Evolutionary conservation across 2,888 invertebrate genomes (phyloP), one percentile per base, ranked within the genome.

Genomic region (Hecatera dysodea): DNA sequence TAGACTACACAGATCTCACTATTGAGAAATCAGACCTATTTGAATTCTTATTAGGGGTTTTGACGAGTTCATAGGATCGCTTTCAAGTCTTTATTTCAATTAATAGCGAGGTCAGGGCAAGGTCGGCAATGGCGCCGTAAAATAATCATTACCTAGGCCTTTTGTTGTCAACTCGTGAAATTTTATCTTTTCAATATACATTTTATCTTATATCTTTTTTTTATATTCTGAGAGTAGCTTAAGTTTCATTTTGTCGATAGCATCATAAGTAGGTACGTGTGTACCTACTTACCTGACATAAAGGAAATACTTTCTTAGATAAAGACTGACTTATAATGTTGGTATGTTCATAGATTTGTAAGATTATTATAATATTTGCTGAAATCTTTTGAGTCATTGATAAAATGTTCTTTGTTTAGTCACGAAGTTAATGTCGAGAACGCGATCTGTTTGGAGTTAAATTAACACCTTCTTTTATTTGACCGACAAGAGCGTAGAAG

Each of bases 361-460:
- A 29, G 66, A 80, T 75, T 67, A 64, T 46, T 74, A 63, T 46
- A 57, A 57, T 67, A 64, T 80, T 80, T 80, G 46, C 33, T n/a
- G 19, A 24, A 67, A 60, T 64, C 39, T 59, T 15, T 57, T 75
- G 76, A 77, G 67, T 75, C 76, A 75, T 63, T 67, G 63, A 64
- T 77, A 75, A 72, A 67, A 36, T 42, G 19, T 80, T 67, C 39
- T 39, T 64, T 79, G 74, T 75, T 67, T 60, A 33, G 44, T 7
- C 12, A 50, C 15, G 27, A n/a, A 42, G 19, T 74, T 67, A 48
- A 11, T 59, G n/a, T 63, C 1, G 59, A 59, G 22, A 62, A 53
- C 7, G 59, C 33, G 36, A 59, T 50, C n/a, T 24, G 62, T 66
- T 74, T 48, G 11, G 36, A 39, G 27, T 39, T 48, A 12, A 27